Conservation (phyloP, 1,140 invertebrate genomes). For the Drosophila pandora region DNA sequence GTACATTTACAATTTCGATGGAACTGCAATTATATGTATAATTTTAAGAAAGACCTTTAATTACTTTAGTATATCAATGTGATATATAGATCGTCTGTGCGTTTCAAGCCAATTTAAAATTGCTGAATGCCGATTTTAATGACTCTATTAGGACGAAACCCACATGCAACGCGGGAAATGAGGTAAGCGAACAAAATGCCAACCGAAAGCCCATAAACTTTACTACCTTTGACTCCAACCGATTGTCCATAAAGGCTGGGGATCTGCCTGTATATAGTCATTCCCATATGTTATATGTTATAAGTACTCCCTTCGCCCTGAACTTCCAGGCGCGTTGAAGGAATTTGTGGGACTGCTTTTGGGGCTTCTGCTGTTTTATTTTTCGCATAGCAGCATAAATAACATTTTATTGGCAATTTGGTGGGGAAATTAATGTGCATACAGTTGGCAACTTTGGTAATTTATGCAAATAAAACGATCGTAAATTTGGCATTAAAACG, state of each 20-base stretch:
- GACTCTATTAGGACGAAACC: conserved; percentile 65
- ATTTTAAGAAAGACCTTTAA: neutral
- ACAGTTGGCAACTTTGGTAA: conserved; percentile 80
- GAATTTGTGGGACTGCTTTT: conserved; percentile 37
- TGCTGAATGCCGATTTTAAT: conserved; percentile 44
- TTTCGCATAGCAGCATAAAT: conserved; percentile 72
- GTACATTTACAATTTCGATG: neutral
- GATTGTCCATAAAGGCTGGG: conserved; percentile 22
- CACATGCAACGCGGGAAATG: conserved; percentile 22
- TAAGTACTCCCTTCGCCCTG: conserved; percentile 4
- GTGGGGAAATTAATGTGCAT: conserved; percentile 77
- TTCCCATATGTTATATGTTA: conserved; percentile 13
- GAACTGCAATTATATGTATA: neutral
- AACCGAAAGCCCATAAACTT: conserved; percentile 65
- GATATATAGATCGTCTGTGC: neutral
- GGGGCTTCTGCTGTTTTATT: conserved; percentile 12
- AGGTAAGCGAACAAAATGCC: conserved; percentile 39
- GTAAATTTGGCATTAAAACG: conserved; percentile 83
- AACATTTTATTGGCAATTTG: conserved; percentile 83
- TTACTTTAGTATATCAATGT: neutral
- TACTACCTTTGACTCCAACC: conserved; percentile 44
- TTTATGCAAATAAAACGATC: conserved; percentile 83
- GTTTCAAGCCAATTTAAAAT: conserved; percentile 2
- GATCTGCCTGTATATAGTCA: conserved; percentile 26
- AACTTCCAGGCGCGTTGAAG: conserved; percentile 37